Evolutionary conservation across 2,888 invertebrate genomes (phyloP).

Genomic region (Lasioglossum leucozonium): DNA sequence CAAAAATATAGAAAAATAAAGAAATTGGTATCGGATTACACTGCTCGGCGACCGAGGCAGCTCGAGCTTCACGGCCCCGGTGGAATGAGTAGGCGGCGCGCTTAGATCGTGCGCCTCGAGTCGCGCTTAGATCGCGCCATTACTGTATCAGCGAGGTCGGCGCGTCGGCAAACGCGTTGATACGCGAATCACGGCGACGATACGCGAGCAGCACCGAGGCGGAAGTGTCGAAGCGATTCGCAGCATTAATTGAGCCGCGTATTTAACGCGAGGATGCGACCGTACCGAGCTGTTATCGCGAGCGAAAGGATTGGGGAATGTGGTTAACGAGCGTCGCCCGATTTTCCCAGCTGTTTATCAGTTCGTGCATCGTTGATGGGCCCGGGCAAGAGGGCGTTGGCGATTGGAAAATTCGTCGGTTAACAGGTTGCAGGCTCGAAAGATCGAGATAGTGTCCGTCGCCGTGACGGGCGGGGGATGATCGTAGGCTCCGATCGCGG

Average conservation of each 20-base stretch:
- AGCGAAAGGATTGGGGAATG: neutral
- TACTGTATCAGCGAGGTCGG: neutral
- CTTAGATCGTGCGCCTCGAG: too few relatives aligned
- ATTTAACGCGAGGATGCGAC: neutral
- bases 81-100: too few relatives aligned
- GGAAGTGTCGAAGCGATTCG: neutral
- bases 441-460: neutral
- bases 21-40: too few relatives aligned
- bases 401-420: neutral
- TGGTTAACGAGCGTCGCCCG: neutral
- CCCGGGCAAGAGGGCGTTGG: too few relatives aligned
- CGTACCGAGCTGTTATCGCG: neutral
- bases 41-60: too few relatives aligned
- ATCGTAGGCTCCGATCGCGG: conserved; percentile 35
- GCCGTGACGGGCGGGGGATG: conserved; percentile 1
- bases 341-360: neutral
- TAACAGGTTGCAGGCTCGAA: conserved; percentile 13
- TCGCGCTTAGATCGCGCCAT: too few relatives aligned
- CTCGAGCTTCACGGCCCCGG: too few relatives aligned
- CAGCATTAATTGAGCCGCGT: conserved; percentile 41
- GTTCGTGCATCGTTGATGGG: neutral
- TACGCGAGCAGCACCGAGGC: neutral
- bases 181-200: neutral
- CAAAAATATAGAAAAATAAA: too few relatives aligned
- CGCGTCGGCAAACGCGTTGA: neutral